A percentile compares a stretch with the other conserved stretches of the same genome.
Conservation (phyloP, 2,888 invertebrate genomes). For the Melanchra persicariae region DNA sequence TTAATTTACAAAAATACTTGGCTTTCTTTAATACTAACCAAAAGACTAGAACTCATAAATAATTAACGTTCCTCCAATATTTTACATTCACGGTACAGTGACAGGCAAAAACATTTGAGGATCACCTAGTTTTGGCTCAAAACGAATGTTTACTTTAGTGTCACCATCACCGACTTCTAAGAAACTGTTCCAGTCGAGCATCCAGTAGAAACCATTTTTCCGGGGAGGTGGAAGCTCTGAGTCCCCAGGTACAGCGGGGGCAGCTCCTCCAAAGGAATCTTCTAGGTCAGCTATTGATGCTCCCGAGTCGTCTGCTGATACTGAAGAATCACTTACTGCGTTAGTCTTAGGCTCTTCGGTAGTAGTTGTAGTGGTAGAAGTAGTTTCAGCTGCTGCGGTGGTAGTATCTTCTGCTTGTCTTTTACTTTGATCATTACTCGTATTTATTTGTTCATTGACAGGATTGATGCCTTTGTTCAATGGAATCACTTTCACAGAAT, state of each 20-base stretch:
- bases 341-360: conserved; percentile 74
- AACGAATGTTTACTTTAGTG: conserved; percentile 94
- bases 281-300: conserved; percentile 93
- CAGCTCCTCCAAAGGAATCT: conserved; percentile 94
- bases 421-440: conserved; percentile 80
- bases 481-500: conserved; percentile 86
- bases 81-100: conserved; percentile 91
- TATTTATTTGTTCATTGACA: conserved; percentile 73
- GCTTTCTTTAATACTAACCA: conserved; percentile 65
- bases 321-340: conserved; percentile 73
- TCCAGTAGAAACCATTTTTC: conserved; percentile 95
- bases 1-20: conserved; percentile 52
- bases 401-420: conserved; percentile 75
- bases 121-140: conserved; percentile 95
- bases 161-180: conserved; percentile 95
- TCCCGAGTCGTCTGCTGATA: conserved; percentile 86
- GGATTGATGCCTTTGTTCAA: conserved; percentile 83
- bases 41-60: conserved; percentile 80
- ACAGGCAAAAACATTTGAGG: conserved; percentile 94
- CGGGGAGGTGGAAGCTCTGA: conserved; percentile 92
- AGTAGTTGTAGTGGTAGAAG: conserved; percentile 64
- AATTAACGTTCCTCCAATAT: conserved; percentile 44
- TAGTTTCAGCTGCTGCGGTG: conserved; percentile 48
- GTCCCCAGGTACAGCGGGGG: conserved; percentile 90
- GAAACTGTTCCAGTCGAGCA: conserved; percentile 96